These are phyloP conservation scores for Crypturellus undulatus DNA, from an alignment of 2,113 vertebrate species.

Conservation along the genomic window DNA sequence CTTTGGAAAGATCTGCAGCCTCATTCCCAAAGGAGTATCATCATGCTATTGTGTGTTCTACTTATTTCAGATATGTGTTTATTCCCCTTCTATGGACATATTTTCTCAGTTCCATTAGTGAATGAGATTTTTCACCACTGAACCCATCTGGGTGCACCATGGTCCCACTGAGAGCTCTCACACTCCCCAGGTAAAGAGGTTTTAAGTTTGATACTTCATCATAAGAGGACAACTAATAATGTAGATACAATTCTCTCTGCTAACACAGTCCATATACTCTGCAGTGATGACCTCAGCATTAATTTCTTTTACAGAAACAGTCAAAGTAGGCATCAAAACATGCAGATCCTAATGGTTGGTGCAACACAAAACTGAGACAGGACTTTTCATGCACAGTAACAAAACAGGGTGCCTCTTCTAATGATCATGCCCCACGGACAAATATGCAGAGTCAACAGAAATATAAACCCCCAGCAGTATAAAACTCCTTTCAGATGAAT, in stretches of 20 bases:
- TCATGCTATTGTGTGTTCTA: background rate
- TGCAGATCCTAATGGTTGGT: background rate
- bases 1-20: background rate
- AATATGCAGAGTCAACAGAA: conserved; percentile 8
- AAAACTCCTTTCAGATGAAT: conserved; percentile 13
- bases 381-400: background rate
- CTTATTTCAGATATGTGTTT: background rate
- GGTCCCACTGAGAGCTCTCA: background rate
- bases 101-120: background rate
- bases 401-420: background rate
- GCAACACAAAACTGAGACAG: background rate
- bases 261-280: background rate
- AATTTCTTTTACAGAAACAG: background rate
- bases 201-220: background rate
- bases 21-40: background rate
- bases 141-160: background rate
- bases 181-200: background rate
- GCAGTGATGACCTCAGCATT: accelerated
- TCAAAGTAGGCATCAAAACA: conserved; percentile 7
- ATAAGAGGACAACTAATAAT: background rate
- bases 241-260: background rate
- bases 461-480: background rate
- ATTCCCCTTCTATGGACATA: background rate
- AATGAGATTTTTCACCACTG: background rate
- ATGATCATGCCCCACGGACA: background rate